A percentile compares a stretch with the other conserved stretches of the same genome.
phyloP scores from a whole-genome alignment of 2,888 invertebrate genomes.

The Amiota mariae region DNA sequence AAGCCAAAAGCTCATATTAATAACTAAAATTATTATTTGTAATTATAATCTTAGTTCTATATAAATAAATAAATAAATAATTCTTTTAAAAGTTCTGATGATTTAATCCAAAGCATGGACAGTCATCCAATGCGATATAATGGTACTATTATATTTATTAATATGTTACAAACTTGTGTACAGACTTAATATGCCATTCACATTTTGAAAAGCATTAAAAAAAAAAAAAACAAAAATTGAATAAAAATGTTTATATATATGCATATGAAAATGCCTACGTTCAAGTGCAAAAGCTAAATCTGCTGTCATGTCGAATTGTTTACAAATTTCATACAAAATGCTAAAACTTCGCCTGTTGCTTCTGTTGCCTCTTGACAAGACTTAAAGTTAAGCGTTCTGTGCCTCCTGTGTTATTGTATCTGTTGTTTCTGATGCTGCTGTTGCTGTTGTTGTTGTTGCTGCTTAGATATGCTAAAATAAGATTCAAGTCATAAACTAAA shows the following conservation, averaged over 20 bases:
- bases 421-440: background rate
- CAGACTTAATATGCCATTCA: no score
- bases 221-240: background rate
- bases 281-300: slow-evolving; percentile 40
- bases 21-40: no score
- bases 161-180: no score
- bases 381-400: no score
- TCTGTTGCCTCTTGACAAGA: no score
- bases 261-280: slow-evolving; percentile 50
- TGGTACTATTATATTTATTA: no score
- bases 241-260: slow-evolving; percentile 40
- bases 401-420: slow-evolving; percentile 18
- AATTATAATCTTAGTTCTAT: no score
- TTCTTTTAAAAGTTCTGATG: no score
- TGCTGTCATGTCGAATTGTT: slow-evolving; percentile 55
- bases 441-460: background rate
- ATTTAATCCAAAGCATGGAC: no score
- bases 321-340: slow-evolving; percentile 63
- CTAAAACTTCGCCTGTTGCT: slow-evolving; percentile 2
- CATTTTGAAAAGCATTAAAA: background rate
- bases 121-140: no score
- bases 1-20: no score
- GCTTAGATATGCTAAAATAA: slow-evolving; percentile 59
- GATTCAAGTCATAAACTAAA: slow-evolving; percentile 66
- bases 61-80: no score